These are phyloP conservation scores for Capitella teleta DNA, from an alignment of 1,140 invertebrate genomes.

Conservation along the genomic window DNA sequence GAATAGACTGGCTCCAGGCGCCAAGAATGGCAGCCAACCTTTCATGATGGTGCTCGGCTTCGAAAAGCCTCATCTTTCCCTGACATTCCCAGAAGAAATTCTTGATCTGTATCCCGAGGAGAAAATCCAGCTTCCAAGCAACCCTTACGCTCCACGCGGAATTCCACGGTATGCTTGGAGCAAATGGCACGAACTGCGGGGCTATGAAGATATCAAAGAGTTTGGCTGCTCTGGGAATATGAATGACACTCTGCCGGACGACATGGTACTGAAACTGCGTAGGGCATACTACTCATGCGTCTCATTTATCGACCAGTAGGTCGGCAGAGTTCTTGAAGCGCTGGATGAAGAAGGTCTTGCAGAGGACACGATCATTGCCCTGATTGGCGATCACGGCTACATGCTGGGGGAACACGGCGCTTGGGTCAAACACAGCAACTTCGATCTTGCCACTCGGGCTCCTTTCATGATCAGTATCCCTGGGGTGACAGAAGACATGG, in stretches of 20 bases:
- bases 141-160: slow-evolving; percentile 12
- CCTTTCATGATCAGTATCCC: slow-evolving; percentile 17
- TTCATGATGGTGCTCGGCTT: slow-evolving; percentile 4
- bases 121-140: slow-evolving; percentile 8
- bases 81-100: not conserved
- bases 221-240: not conserved
- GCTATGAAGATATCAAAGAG: not conserved
- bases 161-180: slow-evolving; percentile 14
- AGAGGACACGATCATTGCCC: not conserved
- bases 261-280: not conserved
- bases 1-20: not conserved
- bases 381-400: not conserved
- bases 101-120: slow-evolving; percentile 6
- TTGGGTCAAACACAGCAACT: slow-evolving; percentile 18
- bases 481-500: not conserved
- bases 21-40: not conserved
- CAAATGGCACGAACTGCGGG: slow-evolving; percentile 7
- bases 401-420: slow-evolving; percentile 2
- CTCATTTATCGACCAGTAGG: not conserved
- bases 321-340: not conserved
- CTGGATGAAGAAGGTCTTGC: not conserved
- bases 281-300: slow-evolving; percentile 13
- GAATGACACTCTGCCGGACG: not conserved
- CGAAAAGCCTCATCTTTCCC: slow-evolving; percentile 4
- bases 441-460: slow-evolving; percentile 16